These are phyloP conservation scores for Psittacula derbiana DNA, from an alignment of 2,797 vertebrate genomes.

Conservation along the genomic window DNA sequence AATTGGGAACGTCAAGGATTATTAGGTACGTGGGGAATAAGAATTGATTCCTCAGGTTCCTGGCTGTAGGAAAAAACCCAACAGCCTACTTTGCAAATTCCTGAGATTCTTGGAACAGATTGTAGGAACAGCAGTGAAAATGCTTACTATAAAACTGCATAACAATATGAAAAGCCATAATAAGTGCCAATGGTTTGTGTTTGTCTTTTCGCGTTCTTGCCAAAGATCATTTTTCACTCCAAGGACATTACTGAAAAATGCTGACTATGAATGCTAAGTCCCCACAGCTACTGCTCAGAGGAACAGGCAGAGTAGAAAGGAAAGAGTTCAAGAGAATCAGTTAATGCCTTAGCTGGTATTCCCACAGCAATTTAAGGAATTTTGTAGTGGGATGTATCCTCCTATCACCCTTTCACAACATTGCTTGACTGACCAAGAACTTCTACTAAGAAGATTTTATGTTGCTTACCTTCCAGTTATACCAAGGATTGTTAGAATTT, in stretches of 20 bases:
- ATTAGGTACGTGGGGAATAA: slow-evolving; percentile 15
- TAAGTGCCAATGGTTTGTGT: slow-evolving; percentile 42
- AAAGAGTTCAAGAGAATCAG: background rate
- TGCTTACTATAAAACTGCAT: slow-evolving; percentile 15
- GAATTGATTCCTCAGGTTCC: slow-evolving; percentile 39
- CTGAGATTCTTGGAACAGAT: slow-evolving; percentile 48
- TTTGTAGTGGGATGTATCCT: slow-evolving; percentile 33
- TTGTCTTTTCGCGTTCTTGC: slow-evolving; percentile 34
- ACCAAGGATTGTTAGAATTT: background rate
- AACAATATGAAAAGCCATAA: slow-evolving; percentile 8
- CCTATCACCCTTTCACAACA: background rate
- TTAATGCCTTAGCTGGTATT: background rate
- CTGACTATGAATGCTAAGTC: slow-evolving; percentile 13
- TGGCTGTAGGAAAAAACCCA: background rate
- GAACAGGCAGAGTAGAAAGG: background rate
- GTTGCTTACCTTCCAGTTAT: background rate
- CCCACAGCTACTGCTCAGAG: background rate
- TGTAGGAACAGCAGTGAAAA: slow-evolving; percentile 42
- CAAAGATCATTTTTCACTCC: slow-evolving; percentile 48
- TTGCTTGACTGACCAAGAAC: background rate
- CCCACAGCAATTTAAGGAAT: slow-evolving; percentile 31
- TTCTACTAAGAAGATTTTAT: background rate
- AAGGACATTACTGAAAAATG: slow-evolving; percentile 44
- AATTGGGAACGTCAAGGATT: slow-evolving; percentile 20
- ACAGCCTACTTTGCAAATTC: slow-evolving; percentile 31